Evolutionary conservation across 2,888 invertebrate species (phyloP), one percentile per base, ranked within the genome.

Genomic region (Cabera pusaria): DNA sequence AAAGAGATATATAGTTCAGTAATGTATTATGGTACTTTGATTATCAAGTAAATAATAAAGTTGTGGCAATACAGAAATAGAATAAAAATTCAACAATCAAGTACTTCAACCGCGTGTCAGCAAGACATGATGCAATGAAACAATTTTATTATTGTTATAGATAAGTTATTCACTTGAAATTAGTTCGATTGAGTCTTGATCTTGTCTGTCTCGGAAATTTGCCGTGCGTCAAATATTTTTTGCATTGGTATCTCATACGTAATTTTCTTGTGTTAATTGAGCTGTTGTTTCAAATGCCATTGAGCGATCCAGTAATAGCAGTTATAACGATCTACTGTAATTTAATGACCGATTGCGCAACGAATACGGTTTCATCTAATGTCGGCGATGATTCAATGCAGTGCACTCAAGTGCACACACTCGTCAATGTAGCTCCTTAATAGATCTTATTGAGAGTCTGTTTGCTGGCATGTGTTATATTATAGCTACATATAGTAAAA

Each of bases 341-440:
- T n/a, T n/a, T n/a, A n/a, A 80, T 78, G 74, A 72, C 60, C 61
- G 72, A 72, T 83, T 80, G 69, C 72, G 72, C 64, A 80, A 79
- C 64, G 56, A 58, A 52, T 65, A 57, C 62, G 55, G 60, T 65
- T 67, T 49, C 63, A 70, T 72, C 64, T 72, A 70, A 72, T 62
- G 66, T 59, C 54, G 64, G 64, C 63, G 72, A 72, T 75, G 72
- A 73, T 70, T 70, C 71, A 71, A 64, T 70, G 66, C 62, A 67
- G 51, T 68, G 60, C 57, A 52, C 60, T 56, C 50, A 54, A 58
- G 56, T 49, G 53, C 48, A 38, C 56, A 38, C 52, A 60, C 51
- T 57, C 56, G 56, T 42, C 47, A 36, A 45, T 53, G 43, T 42
- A 32, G 6, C 41, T 16, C 43, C 23, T 38, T 44, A 31, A 34